Percentiles rank a stretch among this genome's conserved stretches.
phyloP scores from a whole-genome alignment of 2,113 vertebrate genomes.

The Calcarius ornatus region DNA sequence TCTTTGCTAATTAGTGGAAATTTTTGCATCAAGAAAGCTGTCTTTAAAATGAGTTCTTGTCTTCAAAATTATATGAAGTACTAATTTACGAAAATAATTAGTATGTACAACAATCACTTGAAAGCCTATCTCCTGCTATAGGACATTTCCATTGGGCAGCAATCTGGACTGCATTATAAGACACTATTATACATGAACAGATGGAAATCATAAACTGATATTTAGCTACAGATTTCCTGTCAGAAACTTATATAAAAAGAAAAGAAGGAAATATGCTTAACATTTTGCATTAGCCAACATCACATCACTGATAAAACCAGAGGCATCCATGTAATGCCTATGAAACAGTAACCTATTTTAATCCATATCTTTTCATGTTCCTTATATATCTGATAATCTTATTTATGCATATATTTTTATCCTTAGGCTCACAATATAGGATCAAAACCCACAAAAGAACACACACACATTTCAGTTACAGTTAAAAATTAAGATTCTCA shows the following conservation, averaged over 20 bases:
- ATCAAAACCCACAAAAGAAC: not conserved
- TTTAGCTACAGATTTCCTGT: constrained; percentile 77
- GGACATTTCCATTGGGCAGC: constrained; percentile 62
- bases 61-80: constrained; percentile 64
- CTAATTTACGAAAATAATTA: constrained; percentile 71
- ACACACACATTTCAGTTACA: not conserved
- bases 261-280: constrained; percentile 57
- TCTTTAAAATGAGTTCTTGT: constrained; percentile 34
- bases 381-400: not conserved
- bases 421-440: not conserved
- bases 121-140: constrained; percentile 64
- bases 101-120: constrained; percentile 64
- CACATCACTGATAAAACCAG: constrained; percentile 43
- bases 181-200: constrained; percentile 73
- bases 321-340: constrained; percentile 28
- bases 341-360: constrained; percentile 16
- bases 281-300: constrained; percentile 67
- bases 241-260: constrained; percentile 71
- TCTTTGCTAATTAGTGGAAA: constrained; percentile 26
- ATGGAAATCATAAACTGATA: constrained; percentile 77
- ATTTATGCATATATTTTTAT: not conserved
- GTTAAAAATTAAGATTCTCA: not conserved
- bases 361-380: not conserved
- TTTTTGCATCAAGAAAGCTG: constrained; percentile 31
- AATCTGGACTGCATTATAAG: constrained; percentile 70